Base-by-base conservation (phyloP, 2,888 invertebrate genomes). In the Acholoe squamosa region DNA sequence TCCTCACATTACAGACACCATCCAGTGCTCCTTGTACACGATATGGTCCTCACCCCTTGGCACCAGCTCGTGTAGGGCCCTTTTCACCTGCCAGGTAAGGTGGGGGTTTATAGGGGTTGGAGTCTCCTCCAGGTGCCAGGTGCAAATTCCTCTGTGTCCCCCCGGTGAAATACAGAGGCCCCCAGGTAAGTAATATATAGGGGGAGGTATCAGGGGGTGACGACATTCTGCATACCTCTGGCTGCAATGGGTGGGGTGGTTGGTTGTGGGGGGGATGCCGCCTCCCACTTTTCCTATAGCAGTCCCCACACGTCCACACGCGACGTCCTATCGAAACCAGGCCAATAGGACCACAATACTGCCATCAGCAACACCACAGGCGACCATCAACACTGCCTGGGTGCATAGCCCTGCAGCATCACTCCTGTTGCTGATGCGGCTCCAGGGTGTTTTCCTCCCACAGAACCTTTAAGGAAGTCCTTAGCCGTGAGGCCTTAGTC, bases 51-150 rank as follows among this genome's bases (percentile, higher is more conserved):
- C 43, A 43, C 43, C 43, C 43, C 43, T 61, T 61, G 61, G 61
- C 61, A 61, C 61, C 14, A 14, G 61, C 61, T n/a, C 61, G 1
- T n/a, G 3, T 61, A 19, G n/a, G 22, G n/a, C 61, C 61, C n/a
- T 19, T n/a, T 61, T n/a, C 61, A 19, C 22, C 61, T n/a, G 61
- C 61, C 61, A 61, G 71, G 61, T 61, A 22, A n/a, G 61, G 61
- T 61, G 61, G 61, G 43, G 43, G 43, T 43, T 43, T 43, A 43
- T 43, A 43, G 43, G 43, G 43, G 43, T 43, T 12, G 71, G 71
- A 71, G 28, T 7, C 71, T 71, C 28, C 71, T 71, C 28, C n/a
- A 71, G 71, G 31, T 14, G 71, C 71, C 71, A 71, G 71, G 71
- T 71, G 28, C 25, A 14, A 71, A 71, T 31, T 31, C 71, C 71